Evolutionary conservation across 2,113 vertebrate species (phyloP), one percentile per base, ranked within the genome.

Genomic region (Carettochelys insculpta): DNA sequence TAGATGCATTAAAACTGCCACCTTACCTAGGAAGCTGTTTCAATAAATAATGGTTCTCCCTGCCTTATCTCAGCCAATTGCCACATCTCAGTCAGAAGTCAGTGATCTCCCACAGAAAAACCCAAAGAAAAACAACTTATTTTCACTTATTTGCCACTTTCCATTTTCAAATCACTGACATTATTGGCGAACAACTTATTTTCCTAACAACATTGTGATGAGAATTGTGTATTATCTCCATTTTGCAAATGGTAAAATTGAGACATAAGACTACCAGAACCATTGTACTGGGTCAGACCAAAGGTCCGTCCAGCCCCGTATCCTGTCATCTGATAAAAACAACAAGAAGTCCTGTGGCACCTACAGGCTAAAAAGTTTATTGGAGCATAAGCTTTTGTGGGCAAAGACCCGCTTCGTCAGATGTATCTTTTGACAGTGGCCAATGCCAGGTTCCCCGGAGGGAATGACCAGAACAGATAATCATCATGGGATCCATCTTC

Each of bases 1-100:
- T 79, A 90, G 87, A n/a, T 90, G n/a, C 0, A 0, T 90, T 92
- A 73, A 78, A 95, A 92, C 87, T 94, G 50, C 85, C 90, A 47
- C 79, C 83, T 90, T 88, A 54, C 52, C 80, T 86, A 88, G 80
- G 83, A 76, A 31, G 48, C 77, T 86, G 61, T 45, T 92, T 89
- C 71, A 78, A 41, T 45, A 88, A 89, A 79, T 84, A 86, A 86
- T 84, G n/a, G 3, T 47, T 82, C n/a, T 76, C 48, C 61, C 43
- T 90, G 94, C 61, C 20, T 73, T 80, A 41, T 24, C 31, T 89
- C 68, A 76, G 88, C 61, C 41, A 83, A 16, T 16, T 41, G 54
- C 1, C 0, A n/a, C 51, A 95, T 47, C 52, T 87, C 83, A 79
- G 50, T 24, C 71, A 71, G 83, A 52, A 84, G 89, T 13, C 56